Evolutionary conservation across 2,113 vertebrate genomes (phyloP), one percentile per base, ranked within the genome.

Genomic region (Sebastes fasciatus): DNA sequence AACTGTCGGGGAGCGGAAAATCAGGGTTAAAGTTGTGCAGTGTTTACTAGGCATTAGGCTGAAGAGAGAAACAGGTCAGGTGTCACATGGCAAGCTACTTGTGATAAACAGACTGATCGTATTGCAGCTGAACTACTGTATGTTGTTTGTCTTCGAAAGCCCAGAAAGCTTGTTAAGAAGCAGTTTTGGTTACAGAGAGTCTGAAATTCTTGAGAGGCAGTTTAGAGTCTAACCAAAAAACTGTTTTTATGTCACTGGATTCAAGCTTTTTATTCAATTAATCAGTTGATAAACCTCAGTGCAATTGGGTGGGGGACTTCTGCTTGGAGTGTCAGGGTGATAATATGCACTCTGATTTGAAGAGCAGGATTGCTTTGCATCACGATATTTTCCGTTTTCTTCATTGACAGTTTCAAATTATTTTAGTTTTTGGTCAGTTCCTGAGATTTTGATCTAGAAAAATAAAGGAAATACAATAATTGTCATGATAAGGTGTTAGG

Each of bases 291-390:
- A 34, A 34, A 34, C 34, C 60, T 48, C 66, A 45, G 45, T 64
- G 19, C 8, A n/a, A 13, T n/a, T 63, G 9, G 17, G 46, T 46
- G 42, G 2, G 34, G 61, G 5, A 64, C 42, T 65, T 17, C 40
- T n/a, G 40, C 65, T 70, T 48, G 55, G 49, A 65, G 75, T 65
- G 74, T 70, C 75, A 79, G 49, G 62, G 63, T 58, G 64, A 64
- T 77, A 48, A 52, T 52, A 34, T 60, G 43, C n/a, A 68, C 34
- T 73, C 6, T 2, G 8, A 60, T 23, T 73, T 45, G 21, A 40
- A 51, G n/a, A 76, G 73, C 62, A 74, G 45, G 40, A 40, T 14
- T 46, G 46, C 26, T 71, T 74, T 61, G 46, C 21, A 54, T 80
- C 19, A 55, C 13, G 57, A 19, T 69, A n/a, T 62, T 13, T 34